Evolutionary conservation across 2,113 vertebrate species (phyloP).

Genomic region (Octodon degus): DNA sequence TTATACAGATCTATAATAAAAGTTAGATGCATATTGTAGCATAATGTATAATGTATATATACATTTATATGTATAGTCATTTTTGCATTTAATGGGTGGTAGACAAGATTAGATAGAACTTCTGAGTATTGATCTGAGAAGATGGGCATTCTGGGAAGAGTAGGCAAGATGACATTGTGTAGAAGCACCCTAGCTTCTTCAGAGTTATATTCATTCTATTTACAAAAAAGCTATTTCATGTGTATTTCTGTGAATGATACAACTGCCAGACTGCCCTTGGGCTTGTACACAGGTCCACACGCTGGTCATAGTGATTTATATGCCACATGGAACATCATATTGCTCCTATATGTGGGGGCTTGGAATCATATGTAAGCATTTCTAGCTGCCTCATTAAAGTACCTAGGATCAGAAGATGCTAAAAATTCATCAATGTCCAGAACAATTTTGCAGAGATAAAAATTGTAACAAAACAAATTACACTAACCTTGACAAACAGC

Average conservation of each 20-base stretch:
- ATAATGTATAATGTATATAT: background rate
- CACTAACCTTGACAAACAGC: background rate
- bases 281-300: background rate
- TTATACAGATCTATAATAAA: background rate
- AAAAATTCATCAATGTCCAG: background rate
- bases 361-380: background rate
- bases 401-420: background rate
- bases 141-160: background rate
- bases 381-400: background rate
- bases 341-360: background rate
- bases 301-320: background rate
- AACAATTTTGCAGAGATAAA: constrained; percentile 26
- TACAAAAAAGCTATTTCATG: background rate
- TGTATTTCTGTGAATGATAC: background rate
- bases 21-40: background rate
- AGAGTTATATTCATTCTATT: background rate
- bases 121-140: background rate
- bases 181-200: background rate
- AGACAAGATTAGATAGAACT: background rate
- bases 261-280: background rate
- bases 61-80: background rate
- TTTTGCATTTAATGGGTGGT: background rate
- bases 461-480: constrained; percentile 28
- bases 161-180: background rate
- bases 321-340: background rate